Evolutionary conservation across 2,113 vertebrate species (phyloP).

Genomic region (Hemibagrus wyckioides): DNA sequence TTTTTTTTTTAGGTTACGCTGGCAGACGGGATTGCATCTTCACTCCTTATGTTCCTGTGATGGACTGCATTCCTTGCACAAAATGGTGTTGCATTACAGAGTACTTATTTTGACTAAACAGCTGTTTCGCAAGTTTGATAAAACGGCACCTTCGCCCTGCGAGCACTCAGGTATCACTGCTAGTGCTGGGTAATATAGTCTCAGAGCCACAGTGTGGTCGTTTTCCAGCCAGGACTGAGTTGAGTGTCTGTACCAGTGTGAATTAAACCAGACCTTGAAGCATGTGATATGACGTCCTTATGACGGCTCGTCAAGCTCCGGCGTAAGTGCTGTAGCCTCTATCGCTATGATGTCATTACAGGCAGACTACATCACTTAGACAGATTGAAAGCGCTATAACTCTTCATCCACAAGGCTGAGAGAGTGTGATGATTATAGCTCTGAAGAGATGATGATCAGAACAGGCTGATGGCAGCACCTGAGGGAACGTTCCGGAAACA

Average conservation of each 20-base stretch:
- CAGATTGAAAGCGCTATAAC: constrained; percentile 19
- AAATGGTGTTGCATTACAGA: constrained; percentile 4
- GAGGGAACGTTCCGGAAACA: constrained; percentile 8
- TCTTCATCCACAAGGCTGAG: constrained; percentile 31
- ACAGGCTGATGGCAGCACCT: constrained; percentile 20
- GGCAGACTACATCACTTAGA: constrained; percentile 19
- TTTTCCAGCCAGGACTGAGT: neutral
- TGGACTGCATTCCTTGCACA: neutral
- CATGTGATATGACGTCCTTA: neutral
- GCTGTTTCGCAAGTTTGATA: constrained; percentile 21
- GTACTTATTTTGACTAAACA: constrained; percentile 30
- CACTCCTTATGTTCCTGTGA: neutral
- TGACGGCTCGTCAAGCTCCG: neutral
- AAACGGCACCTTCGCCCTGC: neutral
- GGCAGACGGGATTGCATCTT: constrained; percentile 11
- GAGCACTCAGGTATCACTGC: constrained; percentile 1
- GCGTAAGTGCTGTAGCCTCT: constrained; percentile 15
- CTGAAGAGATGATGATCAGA: constrained; percentile 21
- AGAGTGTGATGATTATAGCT: constrained; percentile 23
- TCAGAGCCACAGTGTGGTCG: neutral
- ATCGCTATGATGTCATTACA: constrained; percentile 32
- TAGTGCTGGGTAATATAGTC: constrained; percentile 14
- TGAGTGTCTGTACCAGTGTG: constrained; percentile 2
- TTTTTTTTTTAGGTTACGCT: neutral
- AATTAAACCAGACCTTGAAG: constrained; percentile 21